Evolutionary conservation across 2,113 vertebrate species (phyloP).

Genomic region (Strix aluco): DNA sequence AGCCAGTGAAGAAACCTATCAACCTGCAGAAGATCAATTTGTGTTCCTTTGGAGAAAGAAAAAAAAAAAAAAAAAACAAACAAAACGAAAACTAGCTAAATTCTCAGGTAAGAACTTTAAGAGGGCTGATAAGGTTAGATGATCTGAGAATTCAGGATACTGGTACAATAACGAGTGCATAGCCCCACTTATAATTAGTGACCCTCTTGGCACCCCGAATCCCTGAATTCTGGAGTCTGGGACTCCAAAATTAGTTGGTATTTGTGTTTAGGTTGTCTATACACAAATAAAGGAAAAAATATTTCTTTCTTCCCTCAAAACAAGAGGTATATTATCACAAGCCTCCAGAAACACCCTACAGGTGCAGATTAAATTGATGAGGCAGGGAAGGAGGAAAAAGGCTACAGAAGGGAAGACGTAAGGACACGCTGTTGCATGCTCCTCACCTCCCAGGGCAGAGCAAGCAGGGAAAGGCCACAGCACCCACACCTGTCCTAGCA

Average conservation of each 20-base stretch:
- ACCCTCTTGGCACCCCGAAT: not conserved
- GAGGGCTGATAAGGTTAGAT: not conserved
- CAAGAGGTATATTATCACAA: not conserved
- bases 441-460: not conserved
- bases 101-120: not conserved
- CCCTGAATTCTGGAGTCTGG: not conserved
- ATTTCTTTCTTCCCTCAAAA: not conserved
- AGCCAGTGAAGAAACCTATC: not conserved
- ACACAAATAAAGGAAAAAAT: not conserved
- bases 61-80: too few relatives aligned
- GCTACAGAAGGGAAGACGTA: not conserved
- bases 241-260: not conserved
- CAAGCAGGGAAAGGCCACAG: not conserved
- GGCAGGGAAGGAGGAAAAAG: not conserved
- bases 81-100: not conserved
- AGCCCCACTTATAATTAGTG: fast-evolving
- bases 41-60: not conserved
- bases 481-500: fast-evolving
- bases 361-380: not conserved
- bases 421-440: not conserved
- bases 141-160: not conserved
- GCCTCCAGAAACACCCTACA: not conserved
- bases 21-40: not conserved
- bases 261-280: not conserved
- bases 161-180: not conserved